Percentiles rank a stretch among this genome's conserved stretches.
These are phyloP conservation scores for Lithobates pipiens DNA, from an alignment of 2,797 vertebrate genomes.

Conservation along the genomic window DNA sequence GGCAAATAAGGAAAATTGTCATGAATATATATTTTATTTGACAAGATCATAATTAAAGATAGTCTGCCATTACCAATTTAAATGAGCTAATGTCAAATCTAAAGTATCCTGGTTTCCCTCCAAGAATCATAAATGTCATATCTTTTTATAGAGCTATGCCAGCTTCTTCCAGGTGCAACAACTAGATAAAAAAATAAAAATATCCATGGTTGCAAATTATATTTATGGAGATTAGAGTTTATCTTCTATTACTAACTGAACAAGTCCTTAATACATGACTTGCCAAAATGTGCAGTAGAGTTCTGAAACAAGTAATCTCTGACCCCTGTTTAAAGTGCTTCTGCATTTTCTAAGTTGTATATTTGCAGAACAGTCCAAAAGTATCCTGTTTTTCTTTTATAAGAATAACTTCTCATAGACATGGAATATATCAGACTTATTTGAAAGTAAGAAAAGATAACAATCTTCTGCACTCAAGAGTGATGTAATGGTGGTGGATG, in stretches of 20 bases:
- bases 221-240: background rate
- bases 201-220: background rate
- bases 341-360: too few species aligned
- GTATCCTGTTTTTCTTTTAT: too few species aligned
- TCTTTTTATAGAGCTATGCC: slow-evolving; percentile 4
- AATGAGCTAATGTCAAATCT: background rate
- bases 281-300: too few species aligned
- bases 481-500: too few species aligned
- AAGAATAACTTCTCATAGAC: too few species aligned
- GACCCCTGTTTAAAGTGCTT: too few species aligned
- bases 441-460: too few species aligned
- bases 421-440: too few species aligned
- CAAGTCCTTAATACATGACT: background rate
- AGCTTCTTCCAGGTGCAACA: background rate
- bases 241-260: background rate
- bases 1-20: background rate
- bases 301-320: too few species aligned
- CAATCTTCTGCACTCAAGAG: too few species aligned
- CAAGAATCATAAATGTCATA: slow-evolving; percentile 2
- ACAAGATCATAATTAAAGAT: background rate
- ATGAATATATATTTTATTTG: background rate
- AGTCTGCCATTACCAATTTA: background rate
- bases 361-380: too few species aligned
- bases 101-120: slow-evolving; percentile 1
- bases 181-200: background rate